Evolutionary conservation across 2,113 vertebrate genomes (phyloP).

Genomic region (Platichthys flesus): DNA sequence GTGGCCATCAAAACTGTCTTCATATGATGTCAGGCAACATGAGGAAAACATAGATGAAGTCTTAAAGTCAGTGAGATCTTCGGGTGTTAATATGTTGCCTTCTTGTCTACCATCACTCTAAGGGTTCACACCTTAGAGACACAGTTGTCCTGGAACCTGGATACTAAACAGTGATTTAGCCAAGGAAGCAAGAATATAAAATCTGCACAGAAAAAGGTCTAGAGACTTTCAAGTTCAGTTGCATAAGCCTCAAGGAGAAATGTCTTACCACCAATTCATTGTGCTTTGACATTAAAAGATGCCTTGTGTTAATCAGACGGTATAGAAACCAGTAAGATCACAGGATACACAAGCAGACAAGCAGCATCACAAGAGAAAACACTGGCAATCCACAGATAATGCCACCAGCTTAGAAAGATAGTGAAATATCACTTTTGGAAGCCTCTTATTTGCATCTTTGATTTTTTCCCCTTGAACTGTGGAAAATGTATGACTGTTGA

Average conservation of each 20-base stretch:
- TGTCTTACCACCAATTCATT: background rate
- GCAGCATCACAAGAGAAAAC: background rate
- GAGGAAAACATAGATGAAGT: background rate
- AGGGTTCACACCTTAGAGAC: background rate
- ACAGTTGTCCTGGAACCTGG: background rate
- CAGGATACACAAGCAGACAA: background rate
- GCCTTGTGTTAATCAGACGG: background rate
- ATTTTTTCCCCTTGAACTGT: background rate
- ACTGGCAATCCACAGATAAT: too few species aligned
- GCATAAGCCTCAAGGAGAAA: background rate
- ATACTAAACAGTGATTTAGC: background rate
- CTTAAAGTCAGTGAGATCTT: background rate
- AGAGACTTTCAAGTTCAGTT: background rate
- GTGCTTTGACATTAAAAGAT: background rate
- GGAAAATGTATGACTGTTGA: background rate
- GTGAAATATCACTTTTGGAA: slow-evolving; percentile 5
- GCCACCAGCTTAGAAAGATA: background rate
- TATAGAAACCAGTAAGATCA: background rate
- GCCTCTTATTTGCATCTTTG: background rate
- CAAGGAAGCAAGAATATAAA: background rate
- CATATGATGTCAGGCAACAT: background rate
- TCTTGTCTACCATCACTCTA: background rate
- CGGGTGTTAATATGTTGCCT: background rate
- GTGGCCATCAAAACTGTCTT: too few species aligned
- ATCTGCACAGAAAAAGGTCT: background rate